Evolutionary conservation across 1,140 invertebrate species (phyloP), one percentile per base, ranked within the genome.

Genomic region (Tetranychus cinnabarinus): DNA sequence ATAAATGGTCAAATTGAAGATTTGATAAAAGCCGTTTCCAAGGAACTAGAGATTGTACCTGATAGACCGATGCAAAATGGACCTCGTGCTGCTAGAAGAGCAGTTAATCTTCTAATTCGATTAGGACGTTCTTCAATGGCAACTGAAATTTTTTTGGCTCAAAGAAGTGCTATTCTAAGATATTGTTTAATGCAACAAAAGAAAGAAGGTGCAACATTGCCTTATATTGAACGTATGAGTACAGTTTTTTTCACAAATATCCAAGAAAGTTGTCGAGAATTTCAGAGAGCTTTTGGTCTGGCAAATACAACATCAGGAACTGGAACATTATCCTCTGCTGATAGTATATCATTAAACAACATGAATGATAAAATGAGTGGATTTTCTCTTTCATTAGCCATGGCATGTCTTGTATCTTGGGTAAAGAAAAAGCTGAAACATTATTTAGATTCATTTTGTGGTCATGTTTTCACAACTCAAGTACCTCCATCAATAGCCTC

Each of bases 391-490:
- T 63, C 42, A 15, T 31, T 39, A 10, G 50, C 59, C 15, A n/a
- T 63, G 15, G 59, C 62, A 15, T 63, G 55, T 50, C 37, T 63
- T 31, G 54, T 61, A 34, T 42, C 55, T 42, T 63, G 62, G 62
- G 59, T 45, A n/a, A 36, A 60, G n/a, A 46, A 47, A 64, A 89
- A 97, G 74, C 73, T 97, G 54, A 82, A 82, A 70, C 69, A 78
- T 80, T 74, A 83, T 85, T 69, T 88, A 77, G 70, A 82, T 76
- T 72, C 85, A 80, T 80, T 83, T 83, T 71, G 82, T 80, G 67
- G 90, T 80, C 89, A 96, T 72, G 83, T 96, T 31, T 92, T 98
- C 70, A 85, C 84, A 65, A 86, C 88, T 15, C 87, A 93, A 74
- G 82, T 86, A 59, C 80, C 82, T 5, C 70, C 93, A 61, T 81